Evolutionary conservation across 1,140 invertebrate species (phyloP).

Genomic region (Hyles vespertilio): DNA sequence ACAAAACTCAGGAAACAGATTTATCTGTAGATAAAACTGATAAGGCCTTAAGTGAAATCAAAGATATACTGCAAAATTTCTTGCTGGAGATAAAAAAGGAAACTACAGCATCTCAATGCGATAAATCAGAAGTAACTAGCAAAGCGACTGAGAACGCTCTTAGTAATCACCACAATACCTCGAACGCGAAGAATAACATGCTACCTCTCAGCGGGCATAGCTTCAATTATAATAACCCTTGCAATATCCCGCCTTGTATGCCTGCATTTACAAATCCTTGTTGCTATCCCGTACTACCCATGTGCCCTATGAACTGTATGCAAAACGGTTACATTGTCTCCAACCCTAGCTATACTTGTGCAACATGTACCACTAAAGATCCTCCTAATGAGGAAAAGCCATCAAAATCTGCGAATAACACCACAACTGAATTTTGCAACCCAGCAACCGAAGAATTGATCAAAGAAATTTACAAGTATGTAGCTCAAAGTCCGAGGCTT

Average conservation of each 20-base stretch:
- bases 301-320: constrained; percentile 55
- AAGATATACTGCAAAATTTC: constrained; percentile 61
- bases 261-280: constrained; percentile 44
- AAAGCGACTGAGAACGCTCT: constrained; percentile 19
- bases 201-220: constrained; percentile 29
- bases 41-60: constrained; percentile 58
- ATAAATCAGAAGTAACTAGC: constrained; percentile 31
- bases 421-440: constrained; percentile 5
- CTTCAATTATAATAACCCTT: constrained; percentile 31
- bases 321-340: constrained; percentile 46
- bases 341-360: constrained; percentile 47
- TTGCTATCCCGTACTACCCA: constrained; percentile 54
- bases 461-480: constrained; percentile 61
- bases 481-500: constrained; percentile 38
- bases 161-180: constrained; percentile 18
- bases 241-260: constrained; percentile 28
- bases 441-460: constrained; percentile 55
- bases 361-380: constrained; percentile 38
- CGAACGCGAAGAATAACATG: constrained; percentile 22
- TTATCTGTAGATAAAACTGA: constrained; percentile 46
- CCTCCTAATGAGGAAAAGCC: constrained; percentile 17
- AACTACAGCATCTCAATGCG: constrained; percentile 29
- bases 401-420: constrained; percentile 16
- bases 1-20: constrained; percentile 44
- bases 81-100: constrained; percentile 62